Evolutionary conservation across 2,113 vertebrate genomes (phyloP).

Genomic region (Haemorhous mexicanus): DNA sequence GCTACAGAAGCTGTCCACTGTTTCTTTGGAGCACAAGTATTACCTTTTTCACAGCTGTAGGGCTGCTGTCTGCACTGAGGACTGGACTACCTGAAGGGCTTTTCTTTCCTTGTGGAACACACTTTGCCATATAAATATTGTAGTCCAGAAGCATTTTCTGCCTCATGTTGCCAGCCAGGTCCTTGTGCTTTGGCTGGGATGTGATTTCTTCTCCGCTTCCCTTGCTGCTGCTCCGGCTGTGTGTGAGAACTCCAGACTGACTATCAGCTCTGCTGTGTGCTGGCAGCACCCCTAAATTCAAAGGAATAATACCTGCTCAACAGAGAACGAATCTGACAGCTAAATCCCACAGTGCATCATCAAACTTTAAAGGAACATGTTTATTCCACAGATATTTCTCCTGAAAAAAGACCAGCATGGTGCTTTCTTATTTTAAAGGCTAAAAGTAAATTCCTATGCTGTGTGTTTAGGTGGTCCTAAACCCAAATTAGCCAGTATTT

Average conservation of each 20-base stretch:
- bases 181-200: constrained; percentile 80
- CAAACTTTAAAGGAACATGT: background rate
- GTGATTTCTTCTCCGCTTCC: constrained; percentile 86
- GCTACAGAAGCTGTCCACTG: background rate
- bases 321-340: background rate
- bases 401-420: background rate
- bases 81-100: constrained; percentile 82
- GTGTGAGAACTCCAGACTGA: constrained; percentile 77
- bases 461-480: background rate
- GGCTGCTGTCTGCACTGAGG: constrained; percentile 89
- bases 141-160: constrained; percentile 94
- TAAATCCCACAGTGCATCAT: background rate
- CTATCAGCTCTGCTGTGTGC: constrained; percentile 74
- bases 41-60: constrained; percentile 88
- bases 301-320: background rate
- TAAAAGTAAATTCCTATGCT: background rate
- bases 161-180: constrained; percentile 70
- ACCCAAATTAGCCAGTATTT: background rate
- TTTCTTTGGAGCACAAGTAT: background rate
- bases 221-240: constrained; percentile 91
- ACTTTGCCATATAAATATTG: constrained; percentile 92
- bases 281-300: constrained; percentile 77
- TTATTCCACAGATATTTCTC: background rate
- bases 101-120: constrained; percentile 76
- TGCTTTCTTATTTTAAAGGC: background rate